phyloP scores from a whole-genome alignment of 2,113 vertebrate species.

The Eleginops maclovinus region DNA sequence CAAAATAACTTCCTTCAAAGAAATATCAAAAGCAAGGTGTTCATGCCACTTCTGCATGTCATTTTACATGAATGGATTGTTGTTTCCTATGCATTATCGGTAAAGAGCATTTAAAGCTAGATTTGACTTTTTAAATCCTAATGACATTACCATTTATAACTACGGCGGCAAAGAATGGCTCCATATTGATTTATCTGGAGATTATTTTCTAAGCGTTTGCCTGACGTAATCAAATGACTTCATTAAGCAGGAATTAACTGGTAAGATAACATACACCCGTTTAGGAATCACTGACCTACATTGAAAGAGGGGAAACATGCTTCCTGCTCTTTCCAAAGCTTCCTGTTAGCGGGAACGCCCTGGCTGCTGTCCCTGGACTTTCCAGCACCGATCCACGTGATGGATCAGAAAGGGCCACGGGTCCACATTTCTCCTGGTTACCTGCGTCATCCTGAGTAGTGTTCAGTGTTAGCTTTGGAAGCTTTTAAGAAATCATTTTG shows the following conservation, averaged over 20 bases:
- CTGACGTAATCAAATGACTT: no score
- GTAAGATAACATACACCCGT: no score
- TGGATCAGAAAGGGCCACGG: neutral
- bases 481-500: neutral
- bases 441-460: neutral
- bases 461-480: neutral
- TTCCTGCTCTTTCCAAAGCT: slow-evolving; percentile 16
- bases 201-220: neutral
- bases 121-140: neutral
- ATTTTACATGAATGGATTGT: no score
- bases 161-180: neutral
- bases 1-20: no score
- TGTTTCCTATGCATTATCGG: no score
- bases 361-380: neutral
- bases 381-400: neutral
- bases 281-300: neutral
- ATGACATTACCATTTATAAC: neutral
- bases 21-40: no score
- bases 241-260: no score
- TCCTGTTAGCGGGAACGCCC: neutral
- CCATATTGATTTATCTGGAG: neutral
- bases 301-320: neutral
- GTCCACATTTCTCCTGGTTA: neutral
- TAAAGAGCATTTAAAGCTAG: no score
- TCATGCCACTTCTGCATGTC: no score